Evolutionary conservation across 2,888 invertebrate species (phyloP), one percentile per base, ranked within the genome.

Genomic region (Dysmachus trigonus): DNA sequence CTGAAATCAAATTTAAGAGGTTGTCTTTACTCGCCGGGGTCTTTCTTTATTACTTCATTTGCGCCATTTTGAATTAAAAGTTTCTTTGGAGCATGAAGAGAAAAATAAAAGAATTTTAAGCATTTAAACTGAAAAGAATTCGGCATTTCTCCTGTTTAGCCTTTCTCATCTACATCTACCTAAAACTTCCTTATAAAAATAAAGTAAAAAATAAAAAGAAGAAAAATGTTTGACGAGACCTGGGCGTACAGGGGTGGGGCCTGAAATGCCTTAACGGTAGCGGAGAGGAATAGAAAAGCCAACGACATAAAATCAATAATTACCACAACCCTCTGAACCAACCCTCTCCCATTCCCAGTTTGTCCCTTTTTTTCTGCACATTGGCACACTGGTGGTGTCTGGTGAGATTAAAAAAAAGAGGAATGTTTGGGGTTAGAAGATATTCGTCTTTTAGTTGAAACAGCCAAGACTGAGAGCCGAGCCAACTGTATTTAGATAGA

Each of bases 221-320:
- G 22, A 62, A 22, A 62, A n/a, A 22, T 62, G 5, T 22, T 53
- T 30, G 33, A 27, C n/a, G 18, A 22, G 35, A 81, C 53, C 53
- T 18, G 81, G 53, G 33, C 33, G 31, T 22, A 22, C 33, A 31
- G 73, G 31, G 62, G 53, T 53, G 30, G 81, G 81, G 51, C 31
- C 8, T 18, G 27, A 22, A 47, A 81, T 53, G 31, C 53, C 81
- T 81, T 62, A 81, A 53, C 81, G 31, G 76, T 33, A 74, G 51
- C 22, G 13, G 77, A 77, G 51, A 85, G 77, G 53, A 85, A 85
- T 76, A 86, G 86, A 87, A 88, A 88, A 88, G 87, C 88, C 88
- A 88, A 88, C 88, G 88, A 88, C 88, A 88, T 87, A 89, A 89
- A 89, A 89, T 89, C 89, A 89, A 89, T 89, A 89, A 89, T 89